These are phyloP conservation scores for Ceratina calcarata DNA, from an alignment of 1,140 invertebrate species.

Conservation along the genomic window DNA sequence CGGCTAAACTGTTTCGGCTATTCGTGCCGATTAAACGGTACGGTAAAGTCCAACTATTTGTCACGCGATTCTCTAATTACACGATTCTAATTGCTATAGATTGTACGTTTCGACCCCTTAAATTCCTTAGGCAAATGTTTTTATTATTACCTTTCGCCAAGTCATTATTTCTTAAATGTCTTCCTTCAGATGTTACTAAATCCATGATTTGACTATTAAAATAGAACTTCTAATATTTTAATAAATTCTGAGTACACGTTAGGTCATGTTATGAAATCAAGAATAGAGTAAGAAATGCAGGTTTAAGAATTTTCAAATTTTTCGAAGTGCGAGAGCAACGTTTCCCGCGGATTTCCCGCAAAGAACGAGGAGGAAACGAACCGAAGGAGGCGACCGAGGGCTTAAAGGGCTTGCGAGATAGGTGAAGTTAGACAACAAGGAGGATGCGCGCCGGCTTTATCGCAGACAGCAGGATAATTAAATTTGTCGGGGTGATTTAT, in stretches of 20 bases:
- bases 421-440: constrained; percentile 71
- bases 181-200: too few relatives aligned
- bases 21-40: not conserved
- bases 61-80: constrained; percentile 4
- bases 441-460: constrained; percentile 78
- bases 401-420: constrained; percentile 69
- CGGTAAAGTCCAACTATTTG: not conserved
- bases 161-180: too few relatives aligned
- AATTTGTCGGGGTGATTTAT: constrained; percentile 83
- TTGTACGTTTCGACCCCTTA: too few relatives aligned
- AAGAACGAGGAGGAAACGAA: constrained; percentile 28
- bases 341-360: constrained; percentile 42
- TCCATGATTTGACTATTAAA: too few relatives aligned
- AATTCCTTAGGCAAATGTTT: too few relatives aligned
- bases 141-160: too few relatives aligned
- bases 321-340: not conserved
- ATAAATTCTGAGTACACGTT: too few relatives aligned
- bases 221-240: too few relatives aligned
- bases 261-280: too few relatives aligned
- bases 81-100: too few relatives aligned
- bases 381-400: constrained; percentile 61
- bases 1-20: constrained; percentile 15
- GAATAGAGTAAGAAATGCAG: not conserved
- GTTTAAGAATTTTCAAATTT: constrained; percentile 6
- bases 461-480: constrained; percentile 82